Conservation (phyloP, 1,140 invertebrate species). For the Polypedilum vanderplanki region DNA sequence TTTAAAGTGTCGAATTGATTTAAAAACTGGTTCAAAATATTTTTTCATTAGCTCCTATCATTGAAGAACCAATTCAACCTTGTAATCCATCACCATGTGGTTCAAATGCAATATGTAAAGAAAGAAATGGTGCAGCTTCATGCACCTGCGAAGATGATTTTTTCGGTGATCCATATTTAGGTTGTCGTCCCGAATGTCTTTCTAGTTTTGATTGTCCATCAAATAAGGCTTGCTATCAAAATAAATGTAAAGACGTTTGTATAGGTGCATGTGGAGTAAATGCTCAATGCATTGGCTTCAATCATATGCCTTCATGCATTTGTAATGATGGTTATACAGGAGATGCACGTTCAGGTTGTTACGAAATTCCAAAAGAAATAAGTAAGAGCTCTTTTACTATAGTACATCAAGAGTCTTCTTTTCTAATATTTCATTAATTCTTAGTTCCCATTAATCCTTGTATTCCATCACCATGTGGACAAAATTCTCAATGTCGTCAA, state of each 20-base stretch:
- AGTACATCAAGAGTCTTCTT: slow-evolving; percentile 37
- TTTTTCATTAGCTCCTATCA: slow-evolving; percentile 38
- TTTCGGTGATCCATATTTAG: slow-evolving; percentile 62
- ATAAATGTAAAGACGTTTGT: slow-evolving; percentile 70
- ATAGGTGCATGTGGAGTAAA: slow-evolving; percentile 64
- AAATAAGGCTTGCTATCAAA: slow-evolving; percentile 62
- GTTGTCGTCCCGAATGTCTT: slow-evolving; percentile 68
- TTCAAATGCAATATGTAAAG: slow-evolving; percentile 72
- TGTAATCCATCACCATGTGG: slow-evolving; percentile 66
- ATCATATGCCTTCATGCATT: slow-evolving; percentile 70
- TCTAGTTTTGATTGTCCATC: slow-evolving; percentile 64
- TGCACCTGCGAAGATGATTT: slow-evolving; percentile 64
- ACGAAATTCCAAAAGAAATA: slow-evolving; percentile 44
- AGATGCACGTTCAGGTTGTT: slow-evolving; percentile 65
- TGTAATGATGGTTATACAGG: slow-evolving; percentile 60
- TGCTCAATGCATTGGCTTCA: slow-evolving; percentile 64
- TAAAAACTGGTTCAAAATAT: slow-evolving; percentile 33
- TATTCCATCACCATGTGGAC: slow-evolving; percentile 70
- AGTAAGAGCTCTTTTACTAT: slow-evolving; percentile 48
- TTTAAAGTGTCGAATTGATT: slow-evolving; percentile 31
- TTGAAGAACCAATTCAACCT: slow-evolving; percentile 47
- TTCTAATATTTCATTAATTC: slow-evolving; percentile 31
- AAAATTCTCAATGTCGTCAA: slow-evolving; percentile 64
- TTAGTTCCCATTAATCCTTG: slow-evolving; percentile 54
- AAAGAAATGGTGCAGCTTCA: slow-evolving; percentile 59